A percentile compares a stretch with the other conserved stretches of the same genome.
These are phyloP conservation scores for Aphidius gifuensis DNA, from an alignment of 1,140 invertebrate genomes.

Conservation along the genomic window DNA sequence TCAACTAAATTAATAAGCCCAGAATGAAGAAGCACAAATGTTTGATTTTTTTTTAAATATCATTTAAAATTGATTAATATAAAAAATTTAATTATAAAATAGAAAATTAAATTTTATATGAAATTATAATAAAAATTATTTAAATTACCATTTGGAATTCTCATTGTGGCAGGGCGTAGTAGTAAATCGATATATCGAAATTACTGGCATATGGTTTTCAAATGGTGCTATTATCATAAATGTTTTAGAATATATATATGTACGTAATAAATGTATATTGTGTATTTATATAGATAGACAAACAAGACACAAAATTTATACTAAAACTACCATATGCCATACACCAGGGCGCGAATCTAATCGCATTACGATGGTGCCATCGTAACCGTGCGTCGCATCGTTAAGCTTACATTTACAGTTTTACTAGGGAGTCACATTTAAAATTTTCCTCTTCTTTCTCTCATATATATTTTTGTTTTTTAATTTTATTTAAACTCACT, in stretches of 20 bases:
- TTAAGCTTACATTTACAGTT: conserved; percentile 17
- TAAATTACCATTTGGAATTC: background rate
- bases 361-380: conserved; percentile 32
- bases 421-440: no score
- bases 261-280: no score
- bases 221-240: background rate
- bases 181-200: no score
- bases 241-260: background rate
- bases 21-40: no score
- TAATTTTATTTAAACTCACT: background rate
- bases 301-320: conserved; percentile 14
- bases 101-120: no score
- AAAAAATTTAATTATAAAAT: no score
- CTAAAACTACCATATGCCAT: conserved; percentile 18
- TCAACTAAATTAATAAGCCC: no score
- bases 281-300: background rate
- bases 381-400: conserved; percentile 17
- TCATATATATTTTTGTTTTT: background rate
- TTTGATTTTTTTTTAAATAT: no score
- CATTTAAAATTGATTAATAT: no score
- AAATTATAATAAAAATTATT: no score
- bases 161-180: background rate
- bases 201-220: no score
- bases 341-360: conserved; percentile 31
- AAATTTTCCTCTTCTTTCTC: no score